Evolutionary conservation across 2,797 vertebrate genomes (phyloP), one percentile per base, ranked within the genome.

Genomic region (Sarcoramphus papa): DNA sequence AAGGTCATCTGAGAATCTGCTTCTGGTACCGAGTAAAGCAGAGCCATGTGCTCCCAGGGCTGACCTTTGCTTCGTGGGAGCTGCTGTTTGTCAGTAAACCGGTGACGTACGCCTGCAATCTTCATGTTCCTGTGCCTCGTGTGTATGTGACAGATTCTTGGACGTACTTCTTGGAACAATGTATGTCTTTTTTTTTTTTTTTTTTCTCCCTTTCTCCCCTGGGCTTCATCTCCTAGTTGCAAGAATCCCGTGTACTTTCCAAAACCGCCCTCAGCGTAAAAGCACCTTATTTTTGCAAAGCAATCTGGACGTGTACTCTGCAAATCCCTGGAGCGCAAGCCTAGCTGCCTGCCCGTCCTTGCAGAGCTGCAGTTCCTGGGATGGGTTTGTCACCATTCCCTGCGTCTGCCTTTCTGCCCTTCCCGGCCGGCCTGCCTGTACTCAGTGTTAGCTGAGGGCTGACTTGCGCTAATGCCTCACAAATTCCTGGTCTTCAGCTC

Each of bases 181-280:
- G 5, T 31, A 10, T 80, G 81, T 67, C 9, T 22, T 10, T 12
- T 10, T 9, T 9, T 17, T 13, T 33, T 22, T 43, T 18, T 9
- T 10, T 9, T 11, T 18, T 8, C 2, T 22, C 28, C 6, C 30
- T 23, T 69, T 77, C 23, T 79, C 70, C 84, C 90, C 74, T 45
- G 88, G 85, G 84, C 35, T 96, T 85, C 13, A 37, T 92, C 85
- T 96, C 69, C 88, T 47, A 14, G 53, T 93, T 92, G 88, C 93
- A 91, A 87, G 76, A 94, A 94, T 92, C 74, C 68, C 2, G 3
- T 72, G 89, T 90, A 72, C 93, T 93, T 95, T 94, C 91, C 93
- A 79, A 90, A 96, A 73, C 62, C 14, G 15, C 87, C 69, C 53
- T 68, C 43, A 23, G 79, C 1, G 40, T 82, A 80, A 16, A 84